Evolutionary conservation across 2,888 invertebrate genomes (phyloP).

Genomic region (Trachelus tabidus): DNA sequence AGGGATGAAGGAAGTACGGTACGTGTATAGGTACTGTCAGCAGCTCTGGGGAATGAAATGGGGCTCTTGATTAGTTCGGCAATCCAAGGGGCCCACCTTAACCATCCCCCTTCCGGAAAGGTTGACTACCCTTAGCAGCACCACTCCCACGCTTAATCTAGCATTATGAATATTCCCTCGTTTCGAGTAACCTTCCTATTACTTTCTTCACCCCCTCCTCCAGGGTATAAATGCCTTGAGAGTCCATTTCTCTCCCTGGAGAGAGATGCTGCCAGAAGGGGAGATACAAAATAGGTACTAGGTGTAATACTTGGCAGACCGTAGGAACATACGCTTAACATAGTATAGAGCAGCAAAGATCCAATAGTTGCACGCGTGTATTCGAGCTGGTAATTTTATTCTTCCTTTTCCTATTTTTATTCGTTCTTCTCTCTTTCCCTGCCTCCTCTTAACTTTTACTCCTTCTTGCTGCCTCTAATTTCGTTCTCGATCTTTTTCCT

Average conservation of each 20-base stretch:
- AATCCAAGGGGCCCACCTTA: conserved; percentile 31
- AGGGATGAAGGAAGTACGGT: conserved; percentile 15
- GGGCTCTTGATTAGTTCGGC: conserved; percentile 59
- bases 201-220: neutral
- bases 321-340: neutral
- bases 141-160: conserved; percentile 56
- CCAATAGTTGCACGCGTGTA: neutral
- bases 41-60: conserved; percentile 49
- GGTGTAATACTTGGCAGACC: neutral
- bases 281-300: neutral
- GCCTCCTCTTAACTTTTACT: neutral
- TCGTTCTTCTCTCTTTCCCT: neutral
- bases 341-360: neutral
- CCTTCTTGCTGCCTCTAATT: neutral
- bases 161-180: conserved; percentile 63
- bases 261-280: neutral
- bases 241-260: neutral
- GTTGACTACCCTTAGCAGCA: conserved; percentile 23
- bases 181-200: conserved; percentile 20
- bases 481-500: neutral
- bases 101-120: conserved; percentile 21
- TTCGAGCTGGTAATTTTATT: neutral
- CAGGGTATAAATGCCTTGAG: neutral
- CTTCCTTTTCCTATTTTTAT: neutral
- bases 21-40: neutral